These are phyloP conservation scores for Pocillopora grandis DNA, from an alignment of 92 coral and sea anemone species.

Conservation along the genomic window DNA sequence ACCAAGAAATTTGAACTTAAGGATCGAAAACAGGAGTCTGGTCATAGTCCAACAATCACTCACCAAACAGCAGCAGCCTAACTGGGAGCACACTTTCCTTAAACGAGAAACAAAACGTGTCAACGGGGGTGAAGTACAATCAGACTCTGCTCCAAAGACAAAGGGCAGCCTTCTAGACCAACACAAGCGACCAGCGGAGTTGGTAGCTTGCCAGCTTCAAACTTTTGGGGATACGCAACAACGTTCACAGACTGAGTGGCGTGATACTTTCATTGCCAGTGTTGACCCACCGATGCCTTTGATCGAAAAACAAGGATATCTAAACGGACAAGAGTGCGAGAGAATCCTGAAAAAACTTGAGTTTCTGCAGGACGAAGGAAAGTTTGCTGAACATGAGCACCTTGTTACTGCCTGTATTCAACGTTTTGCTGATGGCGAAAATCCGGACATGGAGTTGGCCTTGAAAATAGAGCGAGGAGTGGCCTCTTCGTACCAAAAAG, in stretches of 20 bases:
- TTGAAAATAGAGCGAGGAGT: conserved; percentile 25
- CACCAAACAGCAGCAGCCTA: neutral
- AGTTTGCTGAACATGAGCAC: conserved; percentile 1
- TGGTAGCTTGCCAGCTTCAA: neutral
- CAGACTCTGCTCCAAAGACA: neutral
- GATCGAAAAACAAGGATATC: conserved; percentile 17
- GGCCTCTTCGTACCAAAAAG: conserved; percentile 13
- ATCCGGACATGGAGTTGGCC: neutral
- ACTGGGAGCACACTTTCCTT: neutral
- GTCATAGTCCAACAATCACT: neutral
- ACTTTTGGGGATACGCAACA: neutral
- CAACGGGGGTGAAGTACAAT: neutral
- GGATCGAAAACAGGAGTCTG: neutral
- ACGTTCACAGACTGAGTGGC: neutral
- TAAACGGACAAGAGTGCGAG: conserved; percentile 12
- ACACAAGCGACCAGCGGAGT: neutral
- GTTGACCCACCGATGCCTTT: conserved; percentile 4
- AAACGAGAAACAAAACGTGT: neutral
- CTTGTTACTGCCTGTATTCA: neutral
- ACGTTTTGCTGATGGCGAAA: neutral
- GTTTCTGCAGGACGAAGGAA: conserved; percentile 19
- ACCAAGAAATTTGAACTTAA: neutral
- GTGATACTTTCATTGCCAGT: neutral
- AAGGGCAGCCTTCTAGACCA: neutral
- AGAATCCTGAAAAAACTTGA: conserved; percentile 9